Evolutionary conservation across 2,113 vertebrate genomes (phyloP).

Genomic region (Oceanodroma tethys): DNA sequence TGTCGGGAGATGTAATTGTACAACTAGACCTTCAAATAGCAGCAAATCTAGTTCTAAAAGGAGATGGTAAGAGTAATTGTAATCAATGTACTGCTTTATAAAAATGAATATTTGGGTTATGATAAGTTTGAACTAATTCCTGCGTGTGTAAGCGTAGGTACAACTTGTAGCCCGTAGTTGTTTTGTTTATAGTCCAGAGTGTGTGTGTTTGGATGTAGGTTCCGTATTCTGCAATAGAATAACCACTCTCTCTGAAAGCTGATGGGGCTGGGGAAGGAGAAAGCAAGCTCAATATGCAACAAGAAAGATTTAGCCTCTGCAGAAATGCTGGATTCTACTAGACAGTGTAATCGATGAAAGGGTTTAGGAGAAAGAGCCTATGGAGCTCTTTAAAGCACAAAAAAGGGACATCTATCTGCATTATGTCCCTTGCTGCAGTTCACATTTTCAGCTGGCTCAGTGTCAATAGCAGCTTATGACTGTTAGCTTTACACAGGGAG

Average conservation of each 20-base stretch:
- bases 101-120: background rate
- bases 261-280: background rate
- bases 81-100: background rate
- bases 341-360: constrained; percentile 52
- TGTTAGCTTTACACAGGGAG: constrained; percentile 8
- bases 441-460: constrained; percentile 5
- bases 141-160: background rate
- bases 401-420: constrained; percentile 19
- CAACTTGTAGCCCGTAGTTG: background rate
- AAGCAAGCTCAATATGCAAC: background rate
- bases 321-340: background rate
- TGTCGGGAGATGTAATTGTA: background rate
- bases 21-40: background rate
- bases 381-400: background rate
- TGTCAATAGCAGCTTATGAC: constrained; percentile 34
- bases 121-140: background rate
- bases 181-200: background rate
- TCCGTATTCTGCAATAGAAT: background rate
- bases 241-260: background rate
- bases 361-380: constrained; percentile 4
- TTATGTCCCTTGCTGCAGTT: constrained; percentile 15
- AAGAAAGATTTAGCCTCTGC: background rate
- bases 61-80: background rate
- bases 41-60: background rate
- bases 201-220: background rate